Evolutionary conservation across 2,888 invertebrate species (phyloP).

Genomic region (Brachyopa scutellaris): DNA sequence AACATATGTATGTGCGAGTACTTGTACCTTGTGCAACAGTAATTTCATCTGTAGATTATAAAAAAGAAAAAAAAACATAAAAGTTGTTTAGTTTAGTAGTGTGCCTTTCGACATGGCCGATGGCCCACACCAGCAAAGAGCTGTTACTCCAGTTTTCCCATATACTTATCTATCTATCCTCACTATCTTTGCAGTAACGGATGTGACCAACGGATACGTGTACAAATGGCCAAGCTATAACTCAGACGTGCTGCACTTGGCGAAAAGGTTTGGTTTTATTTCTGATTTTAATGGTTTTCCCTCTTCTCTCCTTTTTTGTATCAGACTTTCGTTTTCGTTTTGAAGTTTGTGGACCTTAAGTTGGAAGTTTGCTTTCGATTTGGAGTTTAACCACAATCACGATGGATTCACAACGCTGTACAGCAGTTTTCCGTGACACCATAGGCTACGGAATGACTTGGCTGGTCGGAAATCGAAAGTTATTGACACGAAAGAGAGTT

Average conservation of each 20-base stretch:
- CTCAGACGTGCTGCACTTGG: constrained; percentile 2
- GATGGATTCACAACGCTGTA: not conserved
- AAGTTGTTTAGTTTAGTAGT: not conserved
- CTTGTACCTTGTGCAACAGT: not conserved
- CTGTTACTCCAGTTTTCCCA: constrained; percentile 41
- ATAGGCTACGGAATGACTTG: constrained; percentile 3
- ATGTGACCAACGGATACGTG: constrained; percentile 19
- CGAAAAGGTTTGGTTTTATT: constrained; percentile 2
- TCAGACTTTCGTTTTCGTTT: constrained; percentile 46
- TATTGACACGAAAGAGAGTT: constrained; percentile 2
- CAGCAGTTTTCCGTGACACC: not conserved
- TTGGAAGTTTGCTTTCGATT: constrained; percentile 27
- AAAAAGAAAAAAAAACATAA: not conserved
- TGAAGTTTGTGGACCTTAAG: constrained; percentile 18
- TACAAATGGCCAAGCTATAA: constrained; percentile 15
- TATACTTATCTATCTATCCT: not conserved
- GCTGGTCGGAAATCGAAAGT: constrained; percentile 37
- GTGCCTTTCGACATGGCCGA: not conserved
- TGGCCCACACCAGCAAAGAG: constrained; percentile 8
- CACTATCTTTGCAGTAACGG: constrained; percentile 19
- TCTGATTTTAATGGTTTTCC: constrained; percentile 10
- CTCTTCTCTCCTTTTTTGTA: constrained; percentile 11
- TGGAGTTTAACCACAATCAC: not conserved
- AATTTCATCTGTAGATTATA: not conserved
- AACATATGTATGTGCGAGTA: not conserved